These are phyloP conservation scores for Penaeus japonicus DNA, from an alignment of 1,140 invertebrate species.

Conservation along the genomic window DNA sequence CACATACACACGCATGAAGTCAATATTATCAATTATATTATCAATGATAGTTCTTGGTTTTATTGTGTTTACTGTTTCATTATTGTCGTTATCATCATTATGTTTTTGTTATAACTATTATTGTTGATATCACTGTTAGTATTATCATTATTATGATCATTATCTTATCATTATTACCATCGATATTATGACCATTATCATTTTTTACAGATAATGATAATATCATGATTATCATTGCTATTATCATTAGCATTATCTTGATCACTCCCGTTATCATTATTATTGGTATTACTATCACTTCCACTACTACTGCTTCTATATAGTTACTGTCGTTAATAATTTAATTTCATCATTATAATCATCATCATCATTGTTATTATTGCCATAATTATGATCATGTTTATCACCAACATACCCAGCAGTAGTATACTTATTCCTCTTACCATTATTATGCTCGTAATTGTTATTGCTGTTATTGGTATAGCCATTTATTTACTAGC, in stretches of 20 bases:
- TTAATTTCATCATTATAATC: not conserved
- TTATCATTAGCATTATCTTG: not conserved
- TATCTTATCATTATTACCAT: not conserved
- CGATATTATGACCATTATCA: no score
- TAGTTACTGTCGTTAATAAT: not conserved
- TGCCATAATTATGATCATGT: not conserved
- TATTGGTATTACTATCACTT: not conserved
- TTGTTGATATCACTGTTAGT: not conserved
- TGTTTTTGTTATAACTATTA: not conserved
- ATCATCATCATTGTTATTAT: not conserved
- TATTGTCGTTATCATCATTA: not conserved
- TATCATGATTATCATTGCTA: not conserved
- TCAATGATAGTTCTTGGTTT: no score
- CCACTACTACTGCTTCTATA: not conserved
- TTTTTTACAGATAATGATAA: no score
- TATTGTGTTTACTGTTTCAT: no score
- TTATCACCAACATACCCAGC: not conserved
- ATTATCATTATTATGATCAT: not conserved
- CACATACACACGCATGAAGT: no score
- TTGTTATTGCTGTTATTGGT: not conserved
- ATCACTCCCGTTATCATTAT: not conserved
- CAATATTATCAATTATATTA: no score
- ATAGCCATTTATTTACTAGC: no score
- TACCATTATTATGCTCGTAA: not conserved
- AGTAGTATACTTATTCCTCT: not conserved